A percentile compares a stretch with the other conserved stretches of the same genome.
phyloP scores from a whole-genome alignment of 2,113 vertebrate genomes.

The Phrynocephalus versicolor region DNA sequence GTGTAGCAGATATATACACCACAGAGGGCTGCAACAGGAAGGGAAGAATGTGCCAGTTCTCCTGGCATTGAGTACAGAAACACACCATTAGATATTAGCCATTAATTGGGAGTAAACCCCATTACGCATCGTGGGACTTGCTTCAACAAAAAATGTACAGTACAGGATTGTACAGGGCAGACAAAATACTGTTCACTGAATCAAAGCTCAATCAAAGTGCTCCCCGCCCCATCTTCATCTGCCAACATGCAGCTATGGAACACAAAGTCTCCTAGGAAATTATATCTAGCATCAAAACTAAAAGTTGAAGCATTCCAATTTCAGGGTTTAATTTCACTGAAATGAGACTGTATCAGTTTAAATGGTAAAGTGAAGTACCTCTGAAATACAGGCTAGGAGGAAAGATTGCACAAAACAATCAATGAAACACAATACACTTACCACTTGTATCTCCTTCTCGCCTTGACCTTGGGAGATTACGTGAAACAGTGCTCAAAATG shows the following conservation, averaged over 20 bases:
- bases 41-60: too few species aligned
- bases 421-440: conserved; percentile 66
- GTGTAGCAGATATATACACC: too few species aligned
- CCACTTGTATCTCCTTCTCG: conserved; percentile 85
- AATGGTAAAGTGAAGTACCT: not conserved
- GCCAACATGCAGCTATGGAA: not conserved
- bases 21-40: too few species aligned
- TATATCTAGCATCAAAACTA: not conserved
- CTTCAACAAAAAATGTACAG: not conserved
- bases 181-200: not conserved
- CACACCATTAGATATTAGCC: not conserved
- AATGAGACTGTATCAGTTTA: accelerated
- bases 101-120: not conserved
- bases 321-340: conserved; percentile 9
- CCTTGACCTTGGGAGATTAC: conserved; percentile 74
- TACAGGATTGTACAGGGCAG: not conserved
- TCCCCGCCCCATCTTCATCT: not conserved
- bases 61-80: too few species aligned
- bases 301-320: not conserved
- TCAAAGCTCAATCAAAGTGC: not conserved
- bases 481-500: conserved; percentile 70
- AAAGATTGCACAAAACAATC: not conserved
- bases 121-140: not conserved
- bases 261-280: not conserved
- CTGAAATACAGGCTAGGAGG: not conserved